Base-by-base conservation (phyloP, 2,888 invertebrate genomes). In the Pseudococcus jackbeardsleyi region DNA sequence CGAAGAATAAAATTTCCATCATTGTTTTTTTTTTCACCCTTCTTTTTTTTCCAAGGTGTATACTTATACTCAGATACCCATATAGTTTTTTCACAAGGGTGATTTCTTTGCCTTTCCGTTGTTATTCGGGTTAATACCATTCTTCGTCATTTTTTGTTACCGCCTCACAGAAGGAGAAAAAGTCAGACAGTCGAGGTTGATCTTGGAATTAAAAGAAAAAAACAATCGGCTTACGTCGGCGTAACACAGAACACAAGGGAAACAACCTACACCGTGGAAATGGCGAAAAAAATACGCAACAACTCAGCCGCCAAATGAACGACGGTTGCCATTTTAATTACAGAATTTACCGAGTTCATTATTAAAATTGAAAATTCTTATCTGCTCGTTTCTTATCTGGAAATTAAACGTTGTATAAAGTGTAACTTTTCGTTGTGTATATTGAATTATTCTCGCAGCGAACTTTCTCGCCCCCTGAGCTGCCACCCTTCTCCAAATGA, bases 371-470 rank as follows among this genome's bases (percentile, higher is more conserved):
- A 77, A 42, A 77, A 77, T 77, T 77, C 77, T 39, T 39, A 77
- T 77, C 77, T 77, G 42, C 42, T 17, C 39, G 8, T 77, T 77
- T 77, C 77, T 77, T 77, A 77, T 77, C 77, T 77, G 17, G 15
- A 77, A 77, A 77, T 39, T 77, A 77, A 77, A 77, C n/a, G 77
- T 39, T 77, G 6, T 77, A 33, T n/a, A n/a, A 42, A 42, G 77
- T 42, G 42, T 77, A 39, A 39, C 42, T 42, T 77, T 77, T n/a
- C 42, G 42, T 17, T n/a, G 15, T 17, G 42, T 77, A 42, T 77
- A 77, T 77, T 77, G 77, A 77, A 77, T 77, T 77, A 77, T 77
- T 77, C n/a, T 77, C 42, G 77, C 33, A 77, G 17, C 77, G 26
- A 68, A 68, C 68, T 68, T 68, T 68, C 68, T 26, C 26, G 9